phyloP scores from a whole-genome alignment of 2,797 vertebrate species.

The Sebastes iracundus region DNA sequence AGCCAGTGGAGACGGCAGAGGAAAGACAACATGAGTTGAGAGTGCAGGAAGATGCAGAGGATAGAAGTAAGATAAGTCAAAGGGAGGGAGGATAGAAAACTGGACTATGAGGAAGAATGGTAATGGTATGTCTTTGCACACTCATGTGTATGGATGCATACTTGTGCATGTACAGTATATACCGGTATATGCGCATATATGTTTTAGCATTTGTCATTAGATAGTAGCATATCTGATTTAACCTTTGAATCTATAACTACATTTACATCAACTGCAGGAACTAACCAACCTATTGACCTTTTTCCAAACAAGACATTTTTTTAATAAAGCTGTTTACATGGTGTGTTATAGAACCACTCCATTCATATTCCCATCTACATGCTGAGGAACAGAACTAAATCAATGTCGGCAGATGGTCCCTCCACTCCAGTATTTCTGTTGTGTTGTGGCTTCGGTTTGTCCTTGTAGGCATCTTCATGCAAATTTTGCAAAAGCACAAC shows the following conservation, averaged over 20 bases:
- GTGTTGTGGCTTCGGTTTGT: not conserved
- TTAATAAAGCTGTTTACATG: conserved; percentile 8
- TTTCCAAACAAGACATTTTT: conserved; percentile 20
- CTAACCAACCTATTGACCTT: conserved; percentile 8
- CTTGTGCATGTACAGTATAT: not conserved
- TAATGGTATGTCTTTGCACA: not conserved
- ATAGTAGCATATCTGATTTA: conserved; percentile 8
- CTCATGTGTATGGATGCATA: not conserved
- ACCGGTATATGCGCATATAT: not conserved
- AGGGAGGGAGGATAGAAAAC: not conserved
- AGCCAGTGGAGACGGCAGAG: conserved; percentile 55
- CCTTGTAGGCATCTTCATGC: not conserved
- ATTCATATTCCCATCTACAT: not conserved
- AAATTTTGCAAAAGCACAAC: not conserved
- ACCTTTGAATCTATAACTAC: conserved; percentile 27
- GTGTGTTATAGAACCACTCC: conserved; percentile 1
- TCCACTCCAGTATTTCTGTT: not conserved
- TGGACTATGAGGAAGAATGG: not conserved
- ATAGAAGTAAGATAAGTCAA: conserved; percentile 32
- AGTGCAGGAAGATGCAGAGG: conserved; percentile 31
- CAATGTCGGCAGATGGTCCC: not conserved
- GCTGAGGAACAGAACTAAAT: not conserved
- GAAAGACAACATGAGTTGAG: conserved; percentile 60
- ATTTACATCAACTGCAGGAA: conserved; percentile 9
- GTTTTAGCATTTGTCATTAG: not conserved